These are phyloP conservation scores for Daphoenositta chrysoptera DNA, from an alignment of 2,113 vertebrate species.

Conservation along the genomic window DNA sequence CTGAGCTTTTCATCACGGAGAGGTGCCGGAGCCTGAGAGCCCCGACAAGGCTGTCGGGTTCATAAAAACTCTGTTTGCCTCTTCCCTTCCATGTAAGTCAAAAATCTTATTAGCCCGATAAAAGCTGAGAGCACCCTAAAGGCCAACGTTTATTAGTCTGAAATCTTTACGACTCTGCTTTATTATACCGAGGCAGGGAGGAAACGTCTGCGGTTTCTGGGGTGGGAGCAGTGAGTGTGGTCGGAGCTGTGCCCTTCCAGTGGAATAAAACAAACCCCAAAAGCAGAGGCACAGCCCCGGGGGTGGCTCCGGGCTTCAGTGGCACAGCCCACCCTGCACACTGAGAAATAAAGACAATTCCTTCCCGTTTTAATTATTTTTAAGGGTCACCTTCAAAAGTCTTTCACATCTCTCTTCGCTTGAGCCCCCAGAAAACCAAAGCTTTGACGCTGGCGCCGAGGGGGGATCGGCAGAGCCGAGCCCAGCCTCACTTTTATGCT, in stretches of 20 bases:
- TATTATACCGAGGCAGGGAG: not conserved
- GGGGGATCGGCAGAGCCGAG: not conserved
- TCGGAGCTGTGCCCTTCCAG: fast-evolving
- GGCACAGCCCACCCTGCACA: not conserved
- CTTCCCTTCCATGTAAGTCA: not conserved
- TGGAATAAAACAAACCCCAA: not conserved
- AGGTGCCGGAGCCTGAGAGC: not conserved
- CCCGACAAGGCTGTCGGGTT: fast-evolving
- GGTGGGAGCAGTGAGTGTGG: fast-evolving
- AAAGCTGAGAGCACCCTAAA: conserved; percentile 10
- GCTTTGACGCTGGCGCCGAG: not conserved
- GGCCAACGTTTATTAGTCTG: conserved; percentile 10
- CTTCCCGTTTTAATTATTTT: not conserved
- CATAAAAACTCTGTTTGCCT: not conserved
- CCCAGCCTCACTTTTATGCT: not conserved
- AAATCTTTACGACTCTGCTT: not conserved
- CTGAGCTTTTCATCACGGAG: not conserved
- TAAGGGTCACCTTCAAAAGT: not conserved
- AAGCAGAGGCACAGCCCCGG: not conserved
- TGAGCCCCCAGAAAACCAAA: not conserved
- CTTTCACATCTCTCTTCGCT: not conserved
- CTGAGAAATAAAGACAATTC: not conserved
- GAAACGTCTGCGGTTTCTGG: fast-evolving
- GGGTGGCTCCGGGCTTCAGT: not conserved
- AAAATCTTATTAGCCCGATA: conserved; percentile 17